phyloP scores from a whole-genome alignment of 1,140 invertebrate genomes.

The Ceratosolen solmsi region DNA sequence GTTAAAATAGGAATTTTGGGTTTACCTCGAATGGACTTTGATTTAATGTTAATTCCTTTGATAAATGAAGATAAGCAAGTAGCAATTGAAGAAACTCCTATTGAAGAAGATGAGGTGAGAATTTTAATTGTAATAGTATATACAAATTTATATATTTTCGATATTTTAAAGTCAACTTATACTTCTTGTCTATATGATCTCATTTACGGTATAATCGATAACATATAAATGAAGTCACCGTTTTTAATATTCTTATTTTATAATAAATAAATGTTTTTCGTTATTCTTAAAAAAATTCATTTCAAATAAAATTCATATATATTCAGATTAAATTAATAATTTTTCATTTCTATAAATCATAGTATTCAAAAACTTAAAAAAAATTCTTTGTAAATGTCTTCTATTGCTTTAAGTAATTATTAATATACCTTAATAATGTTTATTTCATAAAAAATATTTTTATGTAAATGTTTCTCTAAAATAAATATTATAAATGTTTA shows the following conservation, averaged over 20 bases:
- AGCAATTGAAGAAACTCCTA: conserved; percentile 19
- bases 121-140: neutral
- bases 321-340: no score
- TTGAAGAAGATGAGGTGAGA: conserved; percentile 24
- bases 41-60: conserved; percentile 59
- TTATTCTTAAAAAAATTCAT: no score
- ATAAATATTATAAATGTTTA: no score
- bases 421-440: no score
- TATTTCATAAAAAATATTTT: no score
- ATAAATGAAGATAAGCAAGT: conserved; percentile 24
- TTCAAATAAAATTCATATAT: neutral
- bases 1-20: conserved; percentile 68
- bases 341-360: no score
- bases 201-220: neutral
- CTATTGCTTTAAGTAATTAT: no score
- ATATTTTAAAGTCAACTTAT: neutral
- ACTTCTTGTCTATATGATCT: neutral
- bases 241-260: no score
- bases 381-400: no score
- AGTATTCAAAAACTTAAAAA: no score
- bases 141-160: neutral
- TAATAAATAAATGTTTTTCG: no score
- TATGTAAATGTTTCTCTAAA: no score
- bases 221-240: neutral
- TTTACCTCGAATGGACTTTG: conserved; percentile 60